Conservation (phyloP, 2,113 vertebrate genomes). For the Tylochromis polylepis region DNA sequence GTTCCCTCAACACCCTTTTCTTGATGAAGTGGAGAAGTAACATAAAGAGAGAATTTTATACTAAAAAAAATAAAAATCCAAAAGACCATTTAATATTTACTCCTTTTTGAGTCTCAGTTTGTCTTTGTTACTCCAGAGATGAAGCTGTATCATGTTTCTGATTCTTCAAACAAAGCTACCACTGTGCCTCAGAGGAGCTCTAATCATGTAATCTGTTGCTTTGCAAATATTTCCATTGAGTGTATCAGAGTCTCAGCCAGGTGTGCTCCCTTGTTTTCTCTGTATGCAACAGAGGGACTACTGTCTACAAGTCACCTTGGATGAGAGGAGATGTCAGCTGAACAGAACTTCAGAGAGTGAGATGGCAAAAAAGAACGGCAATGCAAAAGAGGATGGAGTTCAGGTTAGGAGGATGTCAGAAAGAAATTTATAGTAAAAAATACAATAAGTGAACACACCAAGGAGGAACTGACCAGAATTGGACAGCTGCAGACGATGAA, state of each 20-base stretch:
- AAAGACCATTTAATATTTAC: background rate
- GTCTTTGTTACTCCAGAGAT: background rate
- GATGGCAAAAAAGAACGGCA: background rate
- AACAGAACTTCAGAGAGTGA: background rate
- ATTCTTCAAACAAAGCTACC: constrained; percentile 8
- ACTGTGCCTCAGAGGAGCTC: background rate
- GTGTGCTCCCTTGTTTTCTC: constrained; percentile 12
- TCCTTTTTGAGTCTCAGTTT: background rate
- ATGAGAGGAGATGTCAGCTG: constrained; percentile 21
- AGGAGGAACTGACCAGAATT: background rate
- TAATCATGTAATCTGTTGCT: constrained; percentile 31
- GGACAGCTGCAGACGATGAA: background rate
- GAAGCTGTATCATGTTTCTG: background rate
- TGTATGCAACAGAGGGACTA: constrained; percentile 22
- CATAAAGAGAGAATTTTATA: background rate
- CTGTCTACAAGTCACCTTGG: constrained; percentile 49
- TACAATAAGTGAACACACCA: background rate
- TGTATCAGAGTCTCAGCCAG: background rate
- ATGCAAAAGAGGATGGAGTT: background rate
- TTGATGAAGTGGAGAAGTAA: background rate
- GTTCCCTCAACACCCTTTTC: background rate
- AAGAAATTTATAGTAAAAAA: background rate
- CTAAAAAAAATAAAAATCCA: background rate
- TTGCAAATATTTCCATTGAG: constrained; percentile 11
- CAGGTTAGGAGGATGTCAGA: background rate